These are phyloP conservation scores for Syncerus caffer DNA, from an alignment of 2,797 vertebrate species.

Conservation along the genomic window DNA sequence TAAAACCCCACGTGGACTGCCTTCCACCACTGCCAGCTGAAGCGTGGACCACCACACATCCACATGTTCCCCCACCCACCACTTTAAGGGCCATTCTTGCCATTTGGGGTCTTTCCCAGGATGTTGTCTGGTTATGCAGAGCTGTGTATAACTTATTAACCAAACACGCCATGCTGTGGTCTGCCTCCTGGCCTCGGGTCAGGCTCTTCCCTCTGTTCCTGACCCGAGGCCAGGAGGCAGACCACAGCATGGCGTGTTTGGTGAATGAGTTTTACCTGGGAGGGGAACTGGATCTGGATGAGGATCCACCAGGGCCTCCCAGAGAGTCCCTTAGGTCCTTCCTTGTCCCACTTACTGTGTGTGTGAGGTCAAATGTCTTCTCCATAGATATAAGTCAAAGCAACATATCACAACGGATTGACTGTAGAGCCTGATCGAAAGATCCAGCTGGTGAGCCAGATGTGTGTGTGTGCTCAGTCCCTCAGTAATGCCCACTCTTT, in stretches of 20 bases:
- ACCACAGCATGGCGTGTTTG: accelerated
- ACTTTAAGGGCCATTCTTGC: no score
- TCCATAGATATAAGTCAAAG: background rate
- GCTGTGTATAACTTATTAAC: background rate
- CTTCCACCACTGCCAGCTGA: background rate
- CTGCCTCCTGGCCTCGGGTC: background rate
- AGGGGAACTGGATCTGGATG: background rate
- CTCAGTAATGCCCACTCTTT: no score
- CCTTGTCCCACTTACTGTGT: background rate
- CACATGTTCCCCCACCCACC: accelerated
- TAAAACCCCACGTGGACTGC: accelerated
- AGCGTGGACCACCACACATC: background rate
- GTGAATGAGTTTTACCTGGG: background rate
- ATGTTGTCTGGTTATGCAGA: no score
- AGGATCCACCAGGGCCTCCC: accelerated
- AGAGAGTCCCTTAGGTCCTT: accelerated
- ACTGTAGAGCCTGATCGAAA: accelerated
- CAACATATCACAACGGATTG: accelerated
- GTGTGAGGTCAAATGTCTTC: background rate
- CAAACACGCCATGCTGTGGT: accelerated
- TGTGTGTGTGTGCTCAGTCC: background rate
- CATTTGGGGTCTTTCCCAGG: background rate
- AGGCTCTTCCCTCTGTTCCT: background rate
- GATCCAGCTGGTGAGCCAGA: accelerated
- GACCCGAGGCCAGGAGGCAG: background rate